A percentile compares a stretch with the other conserved stretches of the same genome.
These are phyloP conservation scores for Clamator glandarius DNA, from an alignment of 2,797 vertebrate genomes.

Conservation along the genomic window DNA sequence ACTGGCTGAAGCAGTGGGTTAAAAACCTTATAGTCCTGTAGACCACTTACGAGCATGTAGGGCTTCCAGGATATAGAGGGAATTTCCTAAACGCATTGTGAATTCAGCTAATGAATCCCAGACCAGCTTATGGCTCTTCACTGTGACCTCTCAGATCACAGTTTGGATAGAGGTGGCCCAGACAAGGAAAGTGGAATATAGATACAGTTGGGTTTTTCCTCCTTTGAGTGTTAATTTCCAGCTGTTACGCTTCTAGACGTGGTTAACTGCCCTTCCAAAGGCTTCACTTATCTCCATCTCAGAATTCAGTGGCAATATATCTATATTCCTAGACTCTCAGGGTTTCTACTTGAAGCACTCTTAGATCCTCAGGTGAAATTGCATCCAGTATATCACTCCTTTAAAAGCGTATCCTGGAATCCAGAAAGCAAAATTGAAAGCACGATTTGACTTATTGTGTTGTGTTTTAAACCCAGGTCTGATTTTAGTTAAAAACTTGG, in stretches of 20 bases:
- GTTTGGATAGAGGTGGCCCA: neutral
- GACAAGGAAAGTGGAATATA: neutral
- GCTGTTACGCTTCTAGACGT: neutral
- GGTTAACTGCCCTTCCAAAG: neutral
- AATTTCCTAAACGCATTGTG: neutral
- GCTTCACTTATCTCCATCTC: neutral
- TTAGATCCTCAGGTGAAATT: constrained; percentile 49
- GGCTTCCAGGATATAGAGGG: neutral
- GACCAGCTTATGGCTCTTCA: neutral
- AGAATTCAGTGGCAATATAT: neutral
- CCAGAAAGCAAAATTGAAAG: constrained; percentile 57
- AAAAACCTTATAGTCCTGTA: neutral
- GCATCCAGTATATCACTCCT: constrained; percentile 11
- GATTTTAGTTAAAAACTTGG: constrained; percentile 60
- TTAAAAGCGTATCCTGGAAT: constrained; percentile 25
- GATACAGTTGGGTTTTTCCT: neutral
- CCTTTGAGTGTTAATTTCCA: neutral
- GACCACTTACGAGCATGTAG: neutral
- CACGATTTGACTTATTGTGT: constrained; percentile 35
- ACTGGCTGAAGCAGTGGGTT: neutral
- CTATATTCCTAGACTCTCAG: neutral
- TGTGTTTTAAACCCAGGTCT: constrained; percentile 37
- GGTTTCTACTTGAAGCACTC: neutral
- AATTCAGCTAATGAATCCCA: neutral
- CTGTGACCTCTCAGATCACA: neutral